Evolutionary conservation across 2,113 vertebrate species (phyloP).

Genomic region (Oncorhynchus masou): DNA sequence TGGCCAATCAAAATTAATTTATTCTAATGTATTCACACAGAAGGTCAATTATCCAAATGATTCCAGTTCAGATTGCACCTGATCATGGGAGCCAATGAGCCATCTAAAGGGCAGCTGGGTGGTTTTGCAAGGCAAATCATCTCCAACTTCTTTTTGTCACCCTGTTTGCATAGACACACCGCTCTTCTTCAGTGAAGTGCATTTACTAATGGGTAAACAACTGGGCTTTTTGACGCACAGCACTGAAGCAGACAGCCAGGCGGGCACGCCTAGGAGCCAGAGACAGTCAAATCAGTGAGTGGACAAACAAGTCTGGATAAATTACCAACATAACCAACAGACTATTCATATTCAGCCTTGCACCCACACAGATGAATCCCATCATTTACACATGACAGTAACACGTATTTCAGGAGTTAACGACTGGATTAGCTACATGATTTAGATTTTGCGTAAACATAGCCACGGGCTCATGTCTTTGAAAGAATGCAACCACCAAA

Average conservation of each 20-base stretch:
- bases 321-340: not conserved
- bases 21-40: constrained; percentile 81
- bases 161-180: constrained; percentile 52
- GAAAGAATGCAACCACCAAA: constrained; percentile 15
- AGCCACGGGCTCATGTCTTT: constrained; percentile 3
- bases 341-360: not conserved
- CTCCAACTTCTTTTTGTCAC: constrained; percentile 36
- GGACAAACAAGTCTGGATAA: not conserved
- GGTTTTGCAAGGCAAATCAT: constrained; percentile 72
- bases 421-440: too few relatives aligned
- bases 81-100: constrained; percentile 75
- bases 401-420: not conserved
- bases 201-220: constrained; percentile 46
- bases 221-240: constrained; percentile 36
- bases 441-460: not conserved
- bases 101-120: constrained; percentile 76
- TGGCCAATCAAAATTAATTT: constrained; percentile 80
- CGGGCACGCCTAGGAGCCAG: not conserved
- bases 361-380: not conserved
- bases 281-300: not conserved
- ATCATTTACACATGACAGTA: constrained; percentile 10
- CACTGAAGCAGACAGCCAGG: not conserved
- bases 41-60: constrained; percentile 84
- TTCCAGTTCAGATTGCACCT: constrained; percentile 76
- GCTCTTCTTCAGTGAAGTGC: constrained; percentile 39